A percentile compares a stretch with the other conserved stretches of the same genome.
These are phyloP conservation scores for Sanderia malayensis DNA, from an alignment of 30 jellyfish, hydroid and myxozoan genomes.

Conservation along the genomic window DNA sequence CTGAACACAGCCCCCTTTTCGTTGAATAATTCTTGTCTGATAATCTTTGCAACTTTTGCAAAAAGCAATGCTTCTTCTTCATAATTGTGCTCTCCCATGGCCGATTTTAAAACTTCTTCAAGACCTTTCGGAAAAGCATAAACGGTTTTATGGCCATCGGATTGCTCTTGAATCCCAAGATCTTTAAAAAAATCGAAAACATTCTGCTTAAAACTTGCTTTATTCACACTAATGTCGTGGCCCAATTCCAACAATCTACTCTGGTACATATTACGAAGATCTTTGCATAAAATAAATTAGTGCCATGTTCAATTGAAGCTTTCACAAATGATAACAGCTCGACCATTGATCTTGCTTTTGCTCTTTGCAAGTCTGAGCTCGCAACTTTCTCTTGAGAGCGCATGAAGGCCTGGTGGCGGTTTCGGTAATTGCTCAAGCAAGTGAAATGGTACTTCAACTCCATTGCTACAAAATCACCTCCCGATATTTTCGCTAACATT, in stretches of 20 bases:
- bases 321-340: constrained; percentile 15
- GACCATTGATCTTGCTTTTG: constrained; percentile 25
- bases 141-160: constrained; percentile 18
- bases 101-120: constrained; percentile 16
- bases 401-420: constrained; percentile 11
- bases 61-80: constrained; percentile 41
- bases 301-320: constrained; percentile 13
- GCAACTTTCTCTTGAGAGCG: constrained; percentile 5
- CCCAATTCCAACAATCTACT: constrained; percentile 28
- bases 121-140: constrained; percentile 40
- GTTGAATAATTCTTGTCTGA: constrained; percentile 15
- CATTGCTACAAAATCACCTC: constrained; percentile 24
- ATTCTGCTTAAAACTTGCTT: constrained; percentile 18
- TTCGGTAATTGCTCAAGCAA: constrained; percentile 5
- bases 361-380: constrained; percentile 14
- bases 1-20: constrained; percentile 29
- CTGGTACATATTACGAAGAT: constrained; percentile 4
- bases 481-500: neutral
- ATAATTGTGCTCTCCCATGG: constrained; percentile 36
- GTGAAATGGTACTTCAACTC: constrained; percentile 16
- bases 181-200: constrained; percentile 14
- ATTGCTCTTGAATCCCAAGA: constrained; percentile 30
- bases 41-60: constrained; percentile 27
- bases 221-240: constrained; percentile 6
- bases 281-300: constrained; percentile 10